phyloP scores from a whole-genome alignment of 2,797 vertebrate species.

The Phalloptychus januarius region DNA sequence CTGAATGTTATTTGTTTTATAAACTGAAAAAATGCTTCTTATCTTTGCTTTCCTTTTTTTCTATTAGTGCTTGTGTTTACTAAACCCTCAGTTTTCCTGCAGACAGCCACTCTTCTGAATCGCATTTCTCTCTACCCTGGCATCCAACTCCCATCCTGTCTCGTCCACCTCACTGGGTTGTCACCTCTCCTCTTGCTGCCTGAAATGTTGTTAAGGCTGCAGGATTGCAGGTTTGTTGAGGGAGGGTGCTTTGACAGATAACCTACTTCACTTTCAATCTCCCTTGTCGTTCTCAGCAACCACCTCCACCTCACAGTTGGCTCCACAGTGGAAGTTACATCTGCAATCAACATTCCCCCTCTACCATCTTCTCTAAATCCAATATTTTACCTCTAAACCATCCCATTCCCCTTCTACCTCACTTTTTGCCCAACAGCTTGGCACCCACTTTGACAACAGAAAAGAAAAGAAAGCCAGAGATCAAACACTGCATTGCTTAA shows the following conservation, averaged over 20 bases:
- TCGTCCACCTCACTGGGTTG: slow-evolving; percentile 17
- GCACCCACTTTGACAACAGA: background rate
- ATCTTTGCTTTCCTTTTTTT: background rate
- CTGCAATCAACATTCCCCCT: slow-evolving; percentile 40
- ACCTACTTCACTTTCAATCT: slow-evolving; percentile 48
- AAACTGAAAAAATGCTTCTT: background rate
- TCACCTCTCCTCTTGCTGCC: slow-evolving; percentile 8
- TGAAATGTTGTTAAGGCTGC: slow-evolving; percentile 46
- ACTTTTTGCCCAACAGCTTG: slow-evolving; percentile 44
- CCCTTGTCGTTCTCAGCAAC: slow-evolving; percentile 40
- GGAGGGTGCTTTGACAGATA: slow-evolving; percentile 55
- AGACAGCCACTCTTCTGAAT: background rate
- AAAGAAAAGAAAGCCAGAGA: background rate
- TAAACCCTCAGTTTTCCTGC: background rate
- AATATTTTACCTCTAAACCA: slow-evolving; percentile 36
- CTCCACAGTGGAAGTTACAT: slow-evolving; percentile 34
- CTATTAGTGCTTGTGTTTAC: background rate
- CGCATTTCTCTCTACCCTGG: slow-evolving; percentile 2
- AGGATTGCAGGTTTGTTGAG: slow-evolving; percentile 31
- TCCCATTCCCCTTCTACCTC: slow-evolving; percentile 23
- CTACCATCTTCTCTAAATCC: slow-evolving; percentile 45
- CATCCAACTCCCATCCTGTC: background rate
- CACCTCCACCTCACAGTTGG: slow-evolving; percentile 38
- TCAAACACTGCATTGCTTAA: background rate
- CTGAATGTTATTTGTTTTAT: background rate